These are phyloP conservation scores for Larimichthys polyactis DNA, from an alignment of 2,113 vertebrate genomes.

Conservation along the genomic window DNA sequence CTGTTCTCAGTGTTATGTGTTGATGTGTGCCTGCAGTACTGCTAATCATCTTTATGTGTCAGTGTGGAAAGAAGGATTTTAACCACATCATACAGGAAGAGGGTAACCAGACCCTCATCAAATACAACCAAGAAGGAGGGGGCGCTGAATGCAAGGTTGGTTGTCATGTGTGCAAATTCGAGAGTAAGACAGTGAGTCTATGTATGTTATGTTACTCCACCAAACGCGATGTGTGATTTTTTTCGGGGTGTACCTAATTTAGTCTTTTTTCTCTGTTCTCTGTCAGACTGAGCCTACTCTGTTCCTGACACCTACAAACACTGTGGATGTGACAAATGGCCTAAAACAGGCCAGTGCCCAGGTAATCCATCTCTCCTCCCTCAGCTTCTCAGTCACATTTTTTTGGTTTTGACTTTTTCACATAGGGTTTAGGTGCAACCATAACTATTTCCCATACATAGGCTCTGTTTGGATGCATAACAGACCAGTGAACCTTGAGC, in stretches of 20 bases:
- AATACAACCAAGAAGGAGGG: conserved; percentile 83
- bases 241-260: background rate
- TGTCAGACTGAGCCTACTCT: conserved; percentile 51
- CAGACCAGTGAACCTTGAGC: no score
- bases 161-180: background rate
- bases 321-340: background rate
- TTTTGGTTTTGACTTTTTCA: background rate
- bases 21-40: conserved; percentile 70
- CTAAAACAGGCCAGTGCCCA: background rate
- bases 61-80: background rate
- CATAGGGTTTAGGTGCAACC: background rate
- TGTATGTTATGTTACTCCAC: background rate
- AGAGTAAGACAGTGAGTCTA: background rate
- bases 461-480: no score
- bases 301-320: background rate
- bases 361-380: conserved; percentile 14
- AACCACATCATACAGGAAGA: conserved; percentile 35
- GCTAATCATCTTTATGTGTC: conserved; percentile 47
- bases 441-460: no score
- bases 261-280: background rate
- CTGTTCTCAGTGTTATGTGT: background rate
- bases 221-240: background rate
- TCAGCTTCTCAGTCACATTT: background rate
- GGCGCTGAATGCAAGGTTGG: conserved; percentile 62
- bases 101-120: conserved; percentile 78